phyloP scores from a whole-genome alignment of 2,888 invertebrate species.

The Adineta ricciae region DNA sequence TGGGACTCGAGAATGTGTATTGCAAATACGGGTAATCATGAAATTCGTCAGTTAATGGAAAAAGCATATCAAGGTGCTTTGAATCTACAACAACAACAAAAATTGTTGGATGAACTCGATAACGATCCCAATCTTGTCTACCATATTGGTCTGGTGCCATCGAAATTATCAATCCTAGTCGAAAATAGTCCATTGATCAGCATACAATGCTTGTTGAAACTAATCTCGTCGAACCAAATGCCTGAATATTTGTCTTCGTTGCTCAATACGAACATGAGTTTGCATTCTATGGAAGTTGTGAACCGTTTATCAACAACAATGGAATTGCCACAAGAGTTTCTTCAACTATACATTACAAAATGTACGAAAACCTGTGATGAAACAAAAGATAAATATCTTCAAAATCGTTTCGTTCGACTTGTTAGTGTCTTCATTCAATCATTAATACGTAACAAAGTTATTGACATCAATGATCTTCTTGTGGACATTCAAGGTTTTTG shows the following conservation, averaged over 20 bases:
- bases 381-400: slow-evolving; percentile 78
- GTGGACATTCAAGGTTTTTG: slow-evolving; percentile 17
- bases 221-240: slow-evolving; percentile 1
- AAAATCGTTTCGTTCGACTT: slow-evolving; percentile 81
- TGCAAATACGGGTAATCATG: background rate
- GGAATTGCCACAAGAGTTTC: slow-evolving; percentile 87
- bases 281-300: slow-evolving; percentile 97
- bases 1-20: slow-evolving; percentile 63
- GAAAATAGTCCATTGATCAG: slow-evolving; percentile 20
- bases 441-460: slow-evolving; percentile 87
- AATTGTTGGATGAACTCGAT: slow-evolving; percentile 68
- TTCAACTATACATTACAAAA: slow-evolving; percentile 90
- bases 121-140: slow-evolving; percentile 74
- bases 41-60: slow-evolving; percentile 45
- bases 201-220: slow-evolving; percentile 17
- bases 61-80: slow-evolving; percentile 74
- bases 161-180: slow-evolving; percentile 60
- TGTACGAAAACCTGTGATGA: slow-evolving; percentile 94
- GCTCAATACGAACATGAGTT: slow-evolving; percentile 69
- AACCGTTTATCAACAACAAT: slow-evolving; percentile 64
- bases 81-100: slow-evolving; percentile 76
- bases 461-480: slow-evolving; percentile 78
- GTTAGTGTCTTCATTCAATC: slow-evolving; percentile 95
- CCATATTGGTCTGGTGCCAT: slow-evolving; percentile 71
- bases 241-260: slow-evolving; percentile 14